These are phyloP conservation scores for Oncorhynchus masou DNA, from an alignment of 2,113 vertebrate genomes.

Conservation along the genomic window DNA sequence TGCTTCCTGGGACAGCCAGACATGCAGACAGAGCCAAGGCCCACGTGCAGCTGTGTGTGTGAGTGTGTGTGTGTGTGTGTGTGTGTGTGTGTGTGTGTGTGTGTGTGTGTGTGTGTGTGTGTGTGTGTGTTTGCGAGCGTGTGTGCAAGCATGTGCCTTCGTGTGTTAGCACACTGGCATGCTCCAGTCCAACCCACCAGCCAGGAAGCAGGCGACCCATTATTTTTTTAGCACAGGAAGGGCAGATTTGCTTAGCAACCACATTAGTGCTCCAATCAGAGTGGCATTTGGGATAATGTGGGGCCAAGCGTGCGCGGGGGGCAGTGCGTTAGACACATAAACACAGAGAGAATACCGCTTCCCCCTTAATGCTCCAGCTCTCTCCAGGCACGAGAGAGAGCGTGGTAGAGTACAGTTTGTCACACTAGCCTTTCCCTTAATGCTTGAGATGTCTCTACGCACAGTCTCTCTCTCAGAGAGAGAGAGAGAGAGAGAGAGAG, in stretches of 20 bases:
- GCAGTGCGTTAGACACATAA: slow-evolving; percentile 40
- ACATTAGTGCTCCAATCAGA: slow-evolving; percentile 66
- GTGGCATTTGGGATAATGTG: slow-evolving; percentile 62
- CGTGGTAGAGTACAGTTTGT: slow-evolving; percentile 14
- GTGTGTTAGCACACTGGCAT: background rate
- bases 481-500: background rate
- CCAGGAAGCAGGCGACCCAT: slow-evolving; percentile 55
- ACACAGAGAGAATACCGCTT: slow-evolving; percentile 36
- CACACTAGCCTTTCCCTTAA: slow-evolving; percentile 43
- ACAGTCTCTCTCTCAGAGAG: background rate
- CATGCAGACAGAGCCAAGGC: background rate
- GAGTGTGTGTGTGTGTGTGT: background rate
- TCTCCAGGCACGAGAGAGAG: slow-evolving; percentile 45
- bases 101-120: background rate
- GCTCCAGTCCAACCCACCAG: slow-evolving; percentile 44
- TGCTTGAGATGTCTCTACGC: slow-evolving; percentile 34
- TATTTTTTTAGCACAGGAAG: slow-evolving; percentile 66
- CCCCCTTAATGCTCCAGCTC: slow-evolving; percentile 48
- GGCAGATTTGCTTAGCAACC: slow-evolving; percentile 74
- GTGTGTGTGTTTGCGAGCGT: background rate
- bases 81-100: background rate
- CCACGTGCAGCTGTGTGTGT: slow-evolving; percentile 10
- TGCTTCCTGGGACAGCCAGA: slow-evolving; percentile 8
- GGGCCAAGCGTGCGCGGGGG: slow-evolving; percentile 42
- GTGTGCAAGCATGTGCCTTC: background rate